Evolutionary conservation across 2,888 invertebrate genomes (phyloP).

Genomic region (Bellardia bayeri): DNA sequence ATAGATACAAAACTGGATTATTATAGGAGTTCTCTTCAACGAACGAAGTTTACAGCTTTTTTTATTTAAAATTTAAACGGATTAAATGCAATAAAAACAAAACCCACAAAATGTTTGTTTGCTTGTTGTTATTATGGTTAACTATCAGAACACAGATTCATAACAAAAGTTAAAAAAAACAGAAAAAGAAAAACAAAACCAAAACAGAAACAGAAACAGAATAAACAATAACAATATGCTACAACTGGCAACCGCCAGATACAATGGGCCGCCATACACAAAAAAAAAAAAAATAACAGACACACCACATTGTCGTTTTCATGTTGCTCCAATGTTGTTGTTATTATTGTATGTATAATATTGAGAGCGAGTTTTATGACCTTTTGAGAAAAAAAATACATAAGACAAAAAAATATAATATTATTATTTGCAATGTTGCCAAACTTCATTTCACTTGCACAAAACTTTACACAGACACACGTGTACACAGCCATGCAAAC

Average conservation of each 20-base stretch:
- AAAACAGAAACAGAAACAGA: constrained; percentile 55
- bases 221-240: constrained; percentile 53
- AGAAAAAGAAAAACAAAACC: neutral
- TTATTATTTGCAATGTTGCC: constrained; percentile 71
- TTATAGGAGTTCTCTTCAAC: constrained; percentile 36
- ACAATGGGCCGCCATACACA: constrained; percentile 46
- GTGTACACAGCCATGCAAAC: constrained; percentile 1
- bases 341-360: constrained; percentile 68
- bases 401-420: constrained; percentile 52
- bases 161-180: constrained; percentile 24
- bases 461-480: constrained; percentile 55
- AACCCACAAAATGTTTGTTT: constrained; percentile 34
- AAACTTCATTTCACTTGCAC: constrained; percentile 73
- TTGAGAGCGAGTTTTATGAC: constrained; percentile 74
- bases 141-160: constrained; percentile 57
- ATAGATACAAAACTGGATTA: constrained; percentile 67
- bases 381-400: constrained; percentile 67
- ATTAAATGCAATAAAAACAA: constrained; percentile 45
- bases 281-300: constrained; percentile 62
- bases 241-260: constrained; percentile 56
- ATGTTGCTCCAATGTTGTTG: constrained; percentile 63
- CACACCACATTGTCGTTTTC: constrained; percentile 71
- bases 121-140: constrained; percentile 35
- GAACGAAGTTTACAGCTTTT: constrained; percentile 14
- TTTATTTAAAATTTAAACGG: constrained; percentile 2